Base-by-base conservation (phyloP, 2,888 invertebrate genomes). In the Ichneumoninae sp. region DNA sequence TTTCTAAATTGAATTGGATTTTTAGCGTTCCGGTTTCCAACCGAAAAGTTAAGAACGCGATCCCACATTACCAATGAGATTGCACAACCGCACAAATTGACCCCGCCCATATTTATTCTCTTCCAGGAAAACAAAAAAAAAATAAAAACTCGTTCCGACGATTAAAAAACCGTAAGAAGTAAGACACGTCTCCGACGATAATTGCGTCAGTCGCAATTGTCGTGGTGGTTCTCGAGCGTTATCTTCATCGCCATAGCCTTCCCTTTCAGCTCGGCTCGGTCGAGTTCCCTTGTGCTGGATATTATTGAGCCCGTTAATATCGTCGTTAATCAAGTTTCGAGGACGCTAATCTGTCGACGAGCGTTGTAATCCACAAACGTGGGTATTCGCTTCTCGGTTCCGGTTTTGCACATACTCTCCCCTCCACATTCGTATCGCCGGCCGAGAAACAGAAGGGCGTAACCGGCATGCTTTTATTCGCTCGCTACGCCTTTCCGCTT, bases 321-420 rank as follows among this genome's bases (percentile, higher is more conserved):
- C 82, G 62, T 76, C 84, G 82, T 84, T 84, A 82, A 82, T 84
- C 84, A 84, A 84, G 82, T 76, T 36, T n/a, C 76, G 79, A 82
- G 79, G 69, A 84, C 84, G 82, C 82, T 84, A 82, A 84, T 82
- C 82, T 82, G 79, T 82, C 72, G 76, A 69, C 79, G 68, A 68
- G 60, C 74, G 78, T 71, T 76, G 79, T 71, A 82, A 84, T 84
- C 72, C 82, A 76, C 72, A 82, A 84, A 82, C 84, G 75, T 75
- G 50, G 66, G 78, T 79, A 75, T 57, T 84, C 50, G 75, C 19
- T 68, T 78, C 78, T 74, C 66, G 66, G 78, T 75, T 84, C 69
- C 80, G 62, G 62, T 72, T 78, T 70, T 70, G 44, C 57, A 30
- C 19, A 33, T 57, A 80, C 75, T 44, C 33, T 19, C 26, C 72